Base-by-base conservation (phyloP, 2,888 invertebrate genomes). In the Coelopa pilipes region DNA sequence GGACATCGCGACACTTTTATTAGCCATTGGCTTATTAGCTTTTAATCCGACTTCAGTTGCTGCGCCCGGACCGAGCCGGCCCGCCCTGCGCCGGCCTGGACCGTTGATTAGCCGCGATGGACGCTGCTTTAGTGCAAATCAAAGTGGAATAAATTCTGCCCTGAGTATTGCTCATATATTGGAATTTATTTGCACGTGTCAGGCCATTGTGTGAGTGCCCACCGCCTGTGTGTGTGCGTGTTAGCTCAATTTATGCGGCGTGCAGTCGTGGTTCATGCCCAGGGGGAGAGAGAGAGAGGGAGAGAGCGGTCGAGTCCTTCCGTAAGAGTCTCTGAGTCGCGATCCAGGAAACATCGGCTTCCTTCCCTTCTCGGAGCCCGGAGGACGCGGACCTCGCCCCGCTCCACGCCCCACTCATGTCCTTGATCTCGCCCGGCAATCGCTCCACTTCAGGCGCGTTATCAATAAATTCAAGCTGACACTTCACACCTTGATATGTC, bases 381-480 rank as follows among this genome's bases (percentile, higher is more conserved):
- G n/a, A n/a, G 4, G 34, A 34, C 34, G 2, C 34, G 34, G 34
- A 2, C 34, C 7, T 7, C 34, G 34, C 34, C 34, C 34, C 34
- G 2, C 34, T 34, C 34, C 34, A 4, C 34, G 34, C 34, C 34
- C 7, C 34, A 7, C 34, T 4, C 34, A 34, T 34, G 34, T 34
- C 34, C 34, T 34, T 34, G 34, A 34, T 34, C 34, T 7, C 34
- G 34, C 7, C 7, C 34, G 53, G 12, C 24, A 45, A 67, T 34
- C 53, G 78, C 77, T 75, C 76, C 78, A 84, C 79, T 81, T 84
- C 85, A 82, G 73, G 77, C 46, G 76, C 80, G 80, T 85, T 86
- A 85, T 85, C 86, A 84, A 86, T 85, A 85, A 86, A 85, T 85
- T 85, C 82, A 85, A 84, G 84, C 83, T 85, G 85, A 86, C 85